phyloP scores from a whole-genome alignment of 2,797 vertebrate species.

The Cebuella pygmaea region DNA sequence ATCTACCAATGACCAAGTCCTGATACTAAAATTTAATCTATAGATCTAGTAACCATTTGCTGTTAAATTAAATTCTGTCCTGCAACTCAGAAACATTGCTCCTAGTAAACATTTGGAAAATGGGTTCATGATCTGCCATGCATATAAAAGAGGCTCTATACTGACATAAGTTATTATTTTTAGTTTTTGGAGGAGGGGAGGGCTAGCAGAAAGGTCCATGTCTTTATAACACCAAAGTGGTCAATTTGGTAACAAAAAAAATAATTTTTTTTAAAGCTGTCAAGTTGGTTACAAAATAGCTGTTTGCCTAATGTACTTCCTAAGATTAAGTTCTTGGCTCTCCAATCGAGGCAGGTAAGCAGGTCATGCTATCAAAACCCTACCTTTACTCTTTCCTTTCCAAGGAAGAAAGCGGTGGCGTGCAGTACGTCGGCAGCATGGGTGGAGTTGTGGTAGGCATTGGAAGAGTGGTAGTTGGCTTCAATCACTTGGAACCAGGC shows the following conservation, averaged over 20 bases:
- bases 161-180: neutral
- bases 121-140: neutral
- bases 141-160: neutral
- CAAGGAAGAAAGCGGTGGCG: slow-evolving; percentile 88
- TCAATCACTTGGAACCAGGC: slow-evolving; percentile 91
- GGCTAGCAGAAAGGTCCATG: neutral
- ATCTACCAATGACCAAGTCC: neutral
- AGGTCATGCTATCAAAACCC: neutral
- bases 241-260: neutral
- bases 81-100: neutral
- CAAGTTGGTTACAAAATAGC: neutral
- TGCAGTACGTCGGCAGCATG: slow-evolving; percentile 88
- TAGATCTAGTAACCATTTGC: neutral
- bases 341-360: neutral
- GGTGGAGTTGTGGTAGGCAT: slow-evolving; percentile 90
- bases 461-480: slow-evolving; percentile 89
- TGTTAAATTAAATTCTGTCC: neutral
- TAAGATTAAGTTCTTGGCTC: neutral
- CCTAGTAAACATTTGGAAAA: neutral
- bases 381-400: slow-evolving; percentile 90
- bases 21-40: neutral
- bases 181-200: neutral
- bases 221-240: neutral
- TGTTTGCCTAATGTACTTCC: neutral
- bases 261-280: neutral